Base-by-base conservation (phyloP, 2,888 invertebrate species). In the Oeneis ivallda region DNA sequence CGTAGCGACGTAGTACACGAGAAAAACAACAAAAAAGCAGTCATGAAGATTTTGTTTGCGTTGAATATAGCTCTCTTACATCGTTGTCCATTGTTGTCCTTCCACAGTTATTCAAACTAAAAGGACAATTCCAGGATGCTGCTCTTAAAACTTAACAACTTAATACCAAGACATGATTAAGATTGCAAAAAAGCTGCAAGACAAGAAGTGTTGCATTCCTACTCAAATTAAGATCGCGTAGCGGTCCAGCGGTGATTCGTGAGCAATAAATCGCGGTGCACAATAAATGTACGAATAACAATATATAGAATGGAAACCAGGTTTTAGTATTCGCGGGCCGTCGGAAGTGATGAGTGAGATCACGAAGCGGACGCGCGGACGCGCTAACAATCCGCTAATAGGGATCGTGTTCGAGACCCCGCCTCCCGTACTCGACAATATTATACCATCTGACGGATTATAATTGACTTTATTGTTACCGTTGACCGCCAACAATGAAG, bases 371-470 rank as follows among this genome's bases (percentile, higher is more conserved):
- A 82, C 82, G 81, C 50, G 62, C 64, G 68, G 66, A 69, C 81
- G 84, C 83, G 84, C 84, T 88, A 88, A 89, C 87, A 81, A 85
- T 79, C 76, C 84, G 82, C 86, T 89, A 88, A 90, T 88, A 85
- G 86, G 81, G 81, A 83, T 85, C 87, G 84, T 84, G 87, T 76
- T 85, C 86, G 88, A 82, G 86, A 86, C 81, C 85, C 80, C 83
- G 79, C 83, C 82, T 71, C 79, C 79, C 77, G 74, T 75, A 74
- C 79, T 78, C 82, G 80, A 84, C 83, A 82, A 83, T 81, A 84
- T 81, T 80, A 78, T 82, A 76, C 75, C 71, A 71, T 67, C 74
- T 75, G 76, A 78, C 75, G 76, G 76, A 76, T 72, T 72, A 69
- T 61, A 61, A 61, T 61, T 61, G 61, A 61, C 39, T 39, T 37